These are phyloP conservation scores for Xanthia togata DNA, from an alignment of 2,888 invertebrate genomes.

Conservation along the genomic window DNA sequence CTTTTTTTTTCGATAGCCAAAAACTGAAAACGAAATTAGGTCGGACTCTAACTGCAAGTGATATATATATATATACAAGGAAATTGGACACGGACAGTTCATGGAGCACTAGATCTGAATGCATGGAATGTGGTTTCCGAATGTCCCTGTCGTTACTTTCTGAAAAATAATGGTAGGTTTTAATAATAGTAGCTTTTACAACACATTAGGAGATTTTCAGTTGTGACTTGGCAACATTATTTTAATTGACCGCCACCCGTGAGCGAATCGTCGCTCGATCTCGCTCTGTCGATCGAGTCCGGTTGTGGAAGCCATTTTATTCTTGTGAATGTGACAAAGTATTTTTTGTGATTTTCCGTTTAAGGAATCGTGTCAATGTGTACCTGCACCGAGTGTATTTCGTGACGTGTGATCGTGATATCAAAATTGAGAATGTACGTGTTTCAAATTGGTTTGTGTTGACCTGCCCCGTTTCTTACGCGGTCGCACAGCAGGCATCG, in stretches of 20 bases:
- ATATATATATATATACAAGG: not conserved
- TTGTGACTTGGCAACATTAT: slow-evolving; percentile 78
- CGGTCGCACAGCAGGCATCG: slow-evolving; percentile 89
- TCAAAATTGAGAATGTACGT: slow-evolving; percentile 85
- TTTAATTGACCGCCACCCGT: slow-evolving; percentile 86
- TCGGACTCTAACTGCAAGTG: not conserved
- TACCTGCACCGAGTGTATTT: slow-evolving; percentile 82
- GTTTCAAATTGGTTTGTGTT: slow-evolving; percentile 88
- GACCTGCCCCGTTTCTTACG: slow-evolving; percentile 88
- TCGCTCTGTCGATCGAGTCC: slow-evolving; percentile 88
- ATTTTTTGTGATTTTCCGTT: slow-evolving; percentile 80
- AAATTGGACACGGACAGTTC: not conserved
- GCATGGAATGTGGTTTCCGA: not conserved
- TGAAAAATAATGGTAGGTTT: slow-evolving; percentile 40
- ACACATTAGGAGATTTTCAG: slow-evolving; percentile 69
- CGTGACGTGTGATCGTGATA: slow-evolving; percentile 85
- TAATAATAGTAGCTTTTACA: slow-evolving; percentile 54
- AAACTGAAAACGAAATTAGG: not conserved
- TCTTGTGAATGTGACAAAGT: slow-evolving; percentile 88
- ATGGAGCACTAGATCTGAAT: not conserved
- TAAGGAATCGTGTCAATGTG: slow-evolving; percentile 85
- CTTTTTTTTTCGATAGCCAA: not conserved
- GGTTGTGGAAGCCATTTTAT: slow-evolving; percentile 90
- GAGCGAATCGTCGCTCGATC: slow-evolving; percentile 85
- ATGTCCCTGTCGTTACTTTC: not conserved